phyloP scores from a whole-genome alignment of 2,797 vertebrate genomes.

The Gallinago nigripennis region DNA sequence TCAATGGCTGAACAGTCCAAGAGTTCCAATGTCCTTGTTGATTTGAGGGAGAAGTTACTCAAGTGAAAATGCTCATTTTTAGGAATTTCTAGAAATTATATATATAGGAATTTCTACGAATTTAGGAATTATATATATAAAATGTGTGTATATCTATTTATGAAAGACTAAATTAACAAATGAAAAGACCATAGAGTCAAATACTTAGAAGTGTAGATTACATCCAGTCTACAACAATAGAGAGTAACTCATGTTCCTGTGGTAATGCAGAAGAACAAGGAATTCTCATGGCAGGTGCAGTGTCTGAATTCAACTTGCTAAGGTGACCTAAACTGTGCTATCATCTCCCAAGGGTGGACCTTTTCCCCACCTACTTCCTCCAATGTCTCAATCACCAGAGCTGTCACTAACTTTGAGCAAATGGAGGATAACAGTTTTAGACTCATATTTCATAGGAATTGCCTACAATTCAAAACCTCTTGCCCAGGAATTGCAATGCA shows the following conservation, averaged over 20 bases:
- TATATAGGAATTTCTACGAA: too few species aligned
- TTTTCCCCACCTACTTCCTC: background rate
- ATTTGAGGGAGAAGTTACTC: background rate
- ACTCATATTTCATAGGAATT: background rate
- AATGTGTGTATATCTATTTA: background rate
- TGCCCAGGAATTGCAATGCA: background rate
- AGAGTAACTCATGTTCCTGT: background rate
- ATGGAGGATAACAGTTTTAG: background rate
- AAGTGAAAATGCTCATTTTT: background rate
- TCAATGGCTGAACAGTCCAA: background rate
- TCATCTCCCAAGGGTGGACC: background rate
- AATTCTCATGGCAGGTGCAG: background rate
- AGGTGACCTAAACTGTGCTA: background rate
- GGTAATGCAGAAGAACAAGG: background rate
- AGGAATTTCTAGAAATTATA: background rate
- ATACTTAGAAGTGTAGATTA: background rate
- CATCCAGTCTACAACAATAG: background rate
- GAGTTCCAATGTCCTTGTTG: background rate
- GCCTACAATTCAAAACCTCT: background rate
- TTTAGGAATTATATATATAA: too few species aligned
- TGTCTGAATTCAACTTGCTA: background rate
- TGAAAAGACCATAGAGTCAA: background rate
- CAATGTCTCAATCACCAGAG: background rate
- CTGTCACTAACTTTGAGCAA: background rate
- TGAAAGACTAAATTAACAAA: background rate